A percentile compares a stretch with the other conserved stretches of the same genome.
phyloP scores from a whole-genome alignment of 2,888 invertebrate genomes.

The Patella depressa region DNA sequence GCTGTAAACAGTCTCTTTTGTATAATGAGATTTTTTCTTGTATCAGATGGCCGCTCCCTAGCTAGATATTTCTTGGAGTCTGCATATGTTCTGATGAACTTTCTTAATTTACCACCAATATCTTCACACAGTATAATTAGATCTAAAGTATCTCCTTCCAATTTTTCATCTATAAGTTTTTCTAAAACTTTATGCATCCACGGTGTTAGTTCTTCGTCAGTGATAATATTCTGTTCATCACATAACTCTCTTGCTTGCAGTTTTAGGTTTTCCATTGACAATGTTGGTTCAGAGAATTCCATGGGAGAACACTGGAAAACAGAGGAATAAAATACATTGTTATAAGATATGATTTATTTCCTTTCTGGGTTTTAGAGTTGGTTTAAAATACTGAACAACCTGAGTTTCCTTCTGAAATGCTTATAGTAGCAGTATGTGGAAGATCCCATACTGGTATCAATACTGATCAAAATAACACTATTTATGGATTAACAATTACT shows the following conservation, averaged over 20 bases:
- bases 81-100: not conserved
- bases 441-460: too few relatives aligned
- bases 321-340: too few relatives aligned
- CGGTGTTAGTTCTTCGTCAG: not conserved
- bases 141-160: not conserved
- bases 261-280: not conserved
- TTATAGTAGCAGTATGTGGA: too few relatives aligned
- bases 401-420: too few relatives aligned
- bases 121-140: not conserved
- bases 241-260: not conserved
- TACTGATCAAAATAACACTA: too few relatives aligned
- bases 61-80: not conserved
- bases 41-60: not conserved
- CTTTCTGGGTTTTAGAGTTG: too few relatives aligned
- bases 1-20: not conserved
- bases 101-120: not conserved
- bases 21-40: not conserved
- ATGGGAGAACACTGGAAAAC: conserved; percentile 2
- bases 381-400: too few relatives aligned
- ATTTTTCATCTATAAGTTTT: not conserved
- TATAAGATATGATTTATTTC: too few relatives aligned
- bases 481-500: too few relatives aligned
- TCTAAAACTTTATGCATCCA: not conserved
- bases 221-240: not conserved
- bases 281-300: not conserved